Conservation (phyloP, 2,797 vertebrate species). For the Acipenser ruthenus region DNA sequence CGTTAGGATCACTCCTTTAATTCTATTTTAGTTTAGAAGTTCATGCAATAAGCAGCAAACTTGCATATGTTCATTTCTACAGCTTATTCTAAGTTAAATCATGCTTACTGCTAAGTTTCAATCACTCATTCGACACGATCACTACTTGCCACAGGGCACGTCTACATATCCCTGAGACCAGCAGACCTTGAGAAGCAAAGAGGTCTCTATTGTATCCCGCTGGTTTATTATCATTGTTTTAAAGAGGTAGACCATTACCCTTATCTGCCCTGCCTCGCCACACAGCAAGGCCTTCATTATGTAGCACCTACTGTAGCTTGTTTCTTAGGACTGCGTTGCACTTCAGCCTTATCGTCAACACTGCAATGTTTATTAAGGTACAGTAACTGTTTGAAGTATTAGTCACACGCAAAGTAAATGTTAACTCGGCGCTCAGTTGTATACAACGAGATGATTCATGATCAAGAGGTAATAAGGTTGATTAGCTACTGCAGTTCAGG, state of each 20-base stretch:
- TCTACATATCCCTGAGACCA: accelerated
- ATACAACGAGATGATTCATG: conserved; percentile 24
- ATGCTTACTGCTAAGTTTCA: too few species aligned
- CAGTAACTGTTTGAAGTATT: conserved; percentile 30
- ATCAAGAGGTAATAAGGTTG: neutral
- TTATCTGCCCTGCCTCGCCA: accelerated
- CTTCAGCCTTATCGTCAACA: conserved; percentile 20
- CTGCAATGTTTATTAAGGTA: conserved; percentile 12
- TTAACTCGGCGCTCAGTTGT: conserved; percentile 27
- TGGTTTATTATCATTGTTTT: neutral
- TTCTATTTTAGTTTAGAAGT: too few species aligned
- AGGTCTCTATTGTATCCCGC: neutral
- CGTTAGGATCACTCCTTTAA: too few species aligned
- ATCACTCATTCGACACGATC: too few species aligned
- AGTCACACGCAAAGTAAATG: conserved; percentile 39
- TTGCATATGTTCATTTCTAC: too few species aligned
- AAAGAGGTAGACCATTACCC: neutral
- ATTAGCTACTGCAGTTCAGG: neutral
- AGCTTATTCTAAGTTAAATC: too few species aligned
- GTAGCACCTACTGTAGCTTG: neutral
- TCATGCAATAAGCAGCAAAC: too few species aligned
- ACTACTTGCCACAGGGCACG: neutral
- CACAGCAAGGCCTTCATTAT: neutral
- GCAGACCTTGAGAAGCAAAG: neutral
- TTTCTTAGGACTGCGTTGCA: neutral